phyloP scores from a whole-genome alignment of 2,797 vertebrate species.

The Acrossocheilus fasciatus region DNA sequence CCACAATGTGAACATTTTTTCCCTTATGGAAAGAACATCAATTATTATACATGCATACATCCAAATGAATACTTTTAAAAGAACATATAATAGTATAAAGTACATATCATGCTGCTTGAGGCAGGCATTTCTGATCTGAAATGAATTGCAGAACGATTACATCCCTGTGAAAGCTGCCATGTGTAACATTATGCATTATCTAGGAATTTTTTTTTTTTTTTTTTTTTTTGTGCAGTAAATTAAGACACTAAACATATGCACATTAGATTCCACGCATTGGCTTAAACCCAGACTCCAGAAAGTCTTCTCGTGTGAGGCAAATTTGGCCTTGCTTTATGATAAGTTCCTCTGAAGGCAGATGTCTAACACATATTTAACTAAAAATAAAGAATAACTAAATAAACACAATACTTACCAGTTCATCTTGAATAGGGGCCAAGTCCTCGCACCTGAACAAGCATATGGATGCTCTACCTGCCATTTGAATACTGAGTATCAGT shows the following conservation, averaged over 20 bases:
- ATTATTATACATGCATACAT: background rate
- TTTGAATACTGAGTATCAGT: too few species aligned
- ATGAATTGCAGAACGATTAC: too few species aligned
- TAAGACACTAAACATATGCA: background rate
- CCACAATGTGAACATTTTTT: constrained; percentile 19
- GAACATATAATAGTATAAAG: too few species aligned
- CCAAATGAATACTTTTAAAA: too few species aligned
- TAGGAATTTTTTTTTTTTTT: too few species aligned
- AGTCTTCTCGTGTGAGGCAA: constrained; percentile 9
- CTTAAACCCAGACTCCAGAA: too few species aligned
- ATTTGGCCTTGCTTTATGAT: constrained; percentile 3
- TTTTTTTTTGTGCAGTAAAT: too few species aligned
- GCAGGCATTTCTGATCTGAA: too few species aligned
- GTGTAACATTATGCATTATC: too few species aligned
- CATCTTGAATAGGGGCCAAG: constrained; percentile 6
- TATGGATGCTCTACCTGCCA: constrained; percentile 22
- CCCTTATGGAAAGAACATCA: constrained; percentile 10
- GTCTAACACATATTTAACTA: constrained; percentile 39
- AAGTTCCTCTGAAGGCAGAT: constrained; percentile 3
- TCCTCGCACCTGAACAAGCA: background rate
- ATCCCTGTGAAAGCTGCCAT: too few species aligned
- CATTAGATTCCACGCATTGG: constrained; percentile 22
- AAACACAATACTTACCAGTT: constrained; percentile 7
- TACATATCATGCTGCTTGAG: too few species aligned
- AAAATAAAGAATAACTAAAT: background rate